Evolutionary conservation across 1,140 invertebrate genomes (phyloP).

Genomic region (Cyphomyrmex costatus): DNA sequence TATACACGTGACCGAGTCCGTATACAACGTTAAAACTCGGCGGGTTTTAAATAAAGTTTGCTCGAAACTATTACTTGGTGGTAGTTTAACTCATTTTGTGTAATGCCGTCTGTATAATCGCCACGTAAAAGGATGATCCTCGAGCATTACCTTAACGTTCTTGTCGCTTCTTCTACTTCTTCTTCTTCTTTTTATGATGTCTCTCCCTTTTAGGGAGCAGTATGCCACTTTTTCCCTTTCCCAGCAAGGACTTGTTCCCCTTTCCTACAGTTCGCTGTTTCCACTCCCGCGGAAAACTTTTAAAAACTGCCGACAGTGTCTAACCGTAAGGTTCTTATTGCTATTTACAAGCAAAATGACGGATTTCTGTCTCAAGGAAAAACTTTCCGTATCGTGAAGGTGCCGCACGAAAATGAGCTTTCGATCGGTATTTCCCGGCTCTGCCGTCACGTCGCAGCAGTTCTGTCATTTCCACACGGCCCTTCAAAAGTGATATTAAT

Average conservation of each 20-base stretch:
- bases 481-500: slow-evolving; percentile 54
- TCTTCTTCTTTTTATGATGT: not conserved
- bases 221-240: slow-evolving; percentile 2
- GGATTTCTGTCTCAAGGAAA: not conserved
- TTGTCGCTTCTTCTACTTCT: slow-evolving; percentile 2
- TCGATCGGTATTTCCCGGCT: slow-evolving; percentile 42
- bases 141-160: not conserved
- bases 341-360: slow-evolving; percentile 31
- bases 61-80: slow-evolving; percentile 25
- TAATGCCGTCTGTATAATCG: slow-evolving; percentile 32
- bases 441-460: slow-evolving; percentile 20
- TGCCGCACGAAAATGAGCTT: slow-evolving; percentile 40
- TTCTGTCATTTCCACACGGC: slow-evolving; percentile 39
- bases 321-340: not conserved
- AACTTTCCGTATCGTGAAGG: slow-evolving; percentile 21
- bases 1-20: not conserved
- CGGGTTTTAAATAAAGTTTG: slow-evolving; percentile 42
- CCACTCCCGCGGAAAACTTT: slow-evolving; percentile 2
- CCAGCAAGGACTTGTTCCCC: not conserved
- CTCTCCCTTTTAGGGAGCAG: not conserved
- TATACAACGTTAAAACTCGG: not conserved
- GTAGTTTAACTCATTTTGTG: slow-evolving; percentile 44
- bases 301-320: not conserved
- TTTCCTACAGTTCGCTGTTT: not conserved
- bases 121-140: slow-evolving; percentile 32